These are phyloP conservation scores for Argynnis bischoffii DNA, from an alignment of 2,888 invertebrate species.

Conservation along the genomic window DNA sequence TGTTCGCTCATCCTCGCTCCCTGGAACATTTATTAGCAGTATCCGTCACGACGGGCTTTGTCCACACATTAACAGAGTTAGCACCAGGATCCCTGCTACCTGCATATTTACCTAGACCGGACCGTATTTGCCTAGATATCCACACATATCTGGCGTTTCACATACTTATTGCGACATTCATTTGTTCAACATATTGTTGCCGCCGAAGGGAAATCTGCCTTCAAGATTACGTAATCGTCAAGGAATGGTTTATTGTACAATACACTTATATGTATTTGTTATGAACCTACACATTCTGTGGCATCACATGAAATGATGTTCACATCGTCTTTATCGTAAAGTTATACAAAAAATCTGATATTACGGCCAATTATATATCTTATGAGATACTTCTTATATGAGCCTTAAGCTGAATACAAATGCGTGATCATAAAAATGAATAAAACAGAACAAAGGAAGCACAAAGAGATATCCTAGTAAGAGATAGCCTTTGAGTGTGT, in stretches of 20 bases:
- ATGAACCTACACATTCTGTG: slow-evolving; percentile 15
- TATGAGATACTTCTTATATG: slow-evolving; percentile 25
- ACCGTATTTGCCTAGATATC: slow-evolving; percentile 70
- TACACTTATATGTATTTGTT: slow-evolving; percentile 44
- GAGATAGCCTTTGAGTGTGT: slow-evolving; percentile 44
- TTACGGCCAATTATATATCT: slow-evolving; percentile 12
- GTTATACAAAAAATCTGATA: not conserved
- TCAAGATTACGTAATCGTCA: slow-evolving; percentile 63
- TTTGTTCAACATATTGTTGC: slow-evolving; percentile 71
- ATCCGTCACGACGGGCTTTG: slow-evolving; percentile 76
- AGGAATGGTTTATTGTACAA: slow-evolving; percentile 62
- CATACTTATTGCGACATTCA: slow-evolving; percentile 67
- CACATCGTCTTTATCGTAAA: slow-evolving; percentile 1
- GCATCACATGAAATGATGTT: slow-evolving; percentile 14
- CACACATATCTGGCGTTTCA: slow-evolving; percentile 62
- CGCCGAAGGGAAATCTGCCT: slow-evolving; percentile 70
- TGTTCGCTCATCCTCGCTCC: slow-evolving; percentile 65
- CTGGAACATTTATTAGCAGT: slow-evolving; percentile 79
- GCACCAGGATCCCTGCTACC: slow-evolving; percentile 69
- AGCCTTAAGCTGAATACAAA: slow-evolving; percentile 18
- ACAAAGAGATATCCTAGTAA: slow-evolving; percentile 42
- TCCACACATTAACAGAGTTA: slow-evolving; percentile 79
- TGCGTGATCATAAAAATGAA: slow-evolving; percentile 43
- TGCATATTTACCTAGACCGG: slow-evolving; percentile 67
- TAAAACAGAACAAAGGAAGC: slow-evolving; percentile 49